Evolutionary conservation across 2,888 invertebrate genomes (phyloP).

Genomic region (Leptinotarsa peninsularis): DNA sequence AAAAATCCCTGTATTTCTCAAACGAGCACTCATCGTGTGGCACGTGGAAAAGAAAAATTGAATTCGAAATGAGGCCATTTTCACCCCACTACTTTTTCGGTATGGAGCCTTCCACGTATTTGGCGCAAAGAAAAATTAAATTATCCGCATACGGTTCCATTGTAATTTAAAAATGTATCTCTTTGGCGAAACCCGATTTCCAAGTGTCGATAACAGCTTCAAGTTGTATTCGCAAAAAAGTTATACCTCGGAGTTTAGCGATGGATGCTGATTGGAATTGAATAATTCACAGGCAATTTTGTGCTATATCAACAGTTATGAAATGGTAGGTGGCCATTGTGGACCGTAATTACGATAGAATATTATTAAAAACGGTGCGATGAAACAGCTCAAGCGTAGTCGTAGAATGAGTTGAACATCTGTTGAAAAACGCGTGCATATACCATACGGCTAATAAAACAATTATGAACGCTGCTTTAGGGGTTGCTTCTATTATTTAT

Average conservation of each 20-base stretch:
- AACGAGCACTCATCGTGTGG: too few relatives aligned
- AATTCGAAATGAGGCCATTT: neutral
- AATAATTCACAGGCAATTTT: constrained; percentile 46
- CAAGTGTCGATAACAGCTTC: constrained; percentile 7
- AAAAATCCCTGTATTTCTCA: neutral
- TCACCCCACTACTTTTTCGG: neutral
- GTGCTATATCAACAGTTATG: constrained; percentile 41
- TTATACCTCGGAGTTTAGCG: neutral
- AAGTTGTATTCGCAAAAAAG: neutral
- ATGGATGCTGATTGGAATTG: constrained; percentile 38
- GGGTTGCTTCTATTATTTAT: constrained; percentile 23
- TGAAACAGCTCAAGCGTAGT: constrained; percentile 28
- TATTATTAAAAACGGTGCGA: constrained; percentile 45
- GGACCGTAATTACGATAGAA: constrained; percentile 41
- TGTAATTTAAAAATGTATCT: neutral
- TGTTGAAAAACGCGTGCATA: constrained; percentile 48
- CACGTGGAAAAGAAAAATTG: neutral
- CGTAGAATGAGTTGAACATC: constrained; percentile 49
- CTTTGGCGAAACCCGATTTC: constrained; percentile 1
- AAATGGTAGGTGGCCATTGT: constrained; percentile 24
- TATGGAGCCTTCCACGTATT: neutral
- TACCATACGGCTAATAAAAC: constrained; percentile 54
- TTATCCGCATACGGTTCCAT: neutral
- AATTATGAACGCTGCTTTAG: constrained; percentile 45
- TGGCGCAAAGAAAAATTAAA: neutral